A percentile compares a stretch with the other conserved stretches of the same genome.
phyloP scores from a whole-genome alignment of 1,140 invertebrate species.

The Apolygus lucorum region DNA sequence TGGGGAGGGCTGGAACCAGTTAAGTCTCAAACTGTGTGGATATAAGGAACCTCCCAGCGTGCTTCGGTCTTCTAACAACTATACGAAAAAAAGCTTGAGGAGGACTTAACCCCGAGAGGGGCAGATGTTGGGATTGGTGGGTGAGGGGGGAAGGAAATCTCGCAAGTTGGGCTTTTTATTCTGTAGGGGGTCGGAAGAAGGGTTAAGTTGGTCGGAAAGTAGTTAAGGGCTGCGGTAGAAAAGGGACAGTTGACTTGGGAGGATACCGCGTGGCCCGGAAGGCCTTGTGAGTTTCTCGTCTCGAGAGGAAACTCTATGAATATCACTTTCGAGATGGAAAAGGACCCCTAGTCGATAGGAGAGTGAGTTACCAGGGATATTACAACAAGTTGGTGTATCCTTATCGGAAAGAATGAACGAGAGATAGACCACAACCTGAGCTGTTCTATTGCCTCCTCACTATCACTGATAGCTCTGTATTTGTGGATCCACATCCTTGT shows the following conservation, averaged over 20 bases:
- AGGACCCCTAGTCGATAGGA: no score
- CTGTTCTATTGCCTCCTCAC: no score
- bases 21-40: background rate
- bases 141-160: background rate
- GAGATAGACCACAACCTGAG: no score
- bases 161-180: background rate
- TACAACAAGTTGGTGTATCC: no score
- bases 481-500: no score
- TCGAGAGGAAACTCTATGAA: background rate
- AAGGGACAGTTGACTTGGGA: background rate
- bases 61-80: background rate
- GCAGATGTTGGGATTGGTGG: background rate
- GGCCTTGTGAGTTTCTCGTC: background rate
- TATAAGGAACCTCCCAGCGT: background rate
- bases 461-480: no score
- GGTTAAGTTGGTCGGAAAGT: background rate
- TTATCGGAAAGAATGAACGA: no score
- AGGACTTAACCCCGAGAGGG: background rate
- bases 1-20: background rate
- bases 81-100: background rate
- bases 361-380: no score
- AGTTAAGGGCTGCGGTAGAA: background rate
- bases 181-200: background rate
- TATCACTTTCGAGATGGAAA: no score
- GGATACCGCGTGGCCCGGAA: no score